Conservation (phyloP, 2,888 invertebrate genomes). For the Dryobotodes eremita region DNA sequence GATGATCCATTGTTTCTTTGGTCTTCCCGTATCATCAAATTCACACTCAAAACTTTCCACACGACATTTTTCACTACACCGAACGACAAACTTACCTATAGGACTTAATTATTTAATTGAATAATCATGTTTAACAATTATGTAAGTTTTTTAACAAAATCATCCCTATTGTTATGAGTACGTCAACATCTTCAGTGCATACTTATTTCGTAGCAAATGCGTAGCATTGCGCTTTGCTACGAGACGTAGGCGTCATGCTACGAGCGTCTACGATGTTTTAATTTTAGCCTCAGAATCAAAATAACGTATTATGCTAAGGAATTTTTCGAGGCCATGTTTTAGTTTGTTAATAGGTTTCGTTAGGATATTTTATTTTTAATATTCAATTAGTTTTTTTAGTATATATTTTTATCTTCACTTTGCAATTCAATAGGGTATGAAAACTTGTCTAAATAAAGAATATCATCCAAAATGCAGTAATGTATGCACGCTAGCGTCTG, state of each 20-base stretch:
- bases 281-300: background rate
- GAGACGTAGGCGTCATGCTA: slow-evolving; percentile 27
- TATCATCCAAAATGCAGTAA: slow-evolving; percentile 43
- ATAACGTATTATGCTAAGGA: no score
- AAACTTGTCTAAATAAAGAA: background rate
- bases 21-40: background rate
- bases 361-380: background rate
- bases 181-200: background rate
- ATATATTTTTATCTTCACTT: background rate
- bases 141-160: background rate
- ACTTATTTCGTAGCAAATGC: slow-evolving; percentile 26
- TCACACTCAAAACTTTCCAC: background rate
- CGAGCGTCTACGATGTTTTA: slow-evolving; percentile 4
- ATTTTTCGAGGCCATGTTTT: background rate
- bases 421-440: background rate
- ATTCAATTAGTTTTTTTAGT: no score
- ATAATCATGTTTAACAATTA: background rate
- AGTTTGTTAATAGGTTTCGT: no score
- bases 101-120: background rate
- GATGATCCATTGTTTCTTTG: background rate
- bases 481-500: slow-evolving; percentile 29
- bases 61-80: no score
- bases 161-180: background rate
- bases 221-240: slow-evolving; percentile 25
- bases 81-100: background rate